Evolutionary conservation across 2,888 invertebrate genomes (phyloP), one percentile per base, ranked within the genome.

Genomic region (Neoascia interrupta): DNA sequence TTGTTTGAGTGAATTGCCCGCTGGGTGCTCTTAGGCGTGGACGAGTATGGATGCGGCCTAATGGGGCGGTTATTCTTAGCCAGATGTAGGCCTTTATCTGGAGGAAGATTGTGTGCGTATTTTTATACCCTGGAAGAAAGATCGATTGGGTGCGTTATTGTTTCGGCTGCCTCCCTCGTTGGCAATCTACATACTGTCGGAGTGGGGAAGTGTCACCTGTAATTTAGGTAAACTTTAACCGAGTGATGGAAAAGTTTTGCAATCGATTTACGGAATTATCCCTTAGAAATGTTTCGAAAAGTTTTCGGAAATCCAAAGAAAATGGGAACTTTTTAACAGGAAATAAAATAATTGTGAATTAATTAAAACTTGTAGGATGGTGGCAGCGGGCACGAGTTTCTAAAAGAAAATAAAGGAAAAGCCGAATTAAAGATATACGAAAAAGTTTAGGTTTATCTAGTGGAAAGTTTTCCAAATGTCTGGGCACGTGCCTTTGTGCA

Each of bases 1-100:
- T 49, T 31, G 39, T 56, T 68, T 68, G 47, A 34, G 39, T 34
- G 49, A 56, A 45, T 39, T 54, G 47, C 28, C 56, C 58, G 10
- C 8, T n/a, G 56, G 47, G 68, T 31, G 56, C 37, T 47, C 34
- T 68, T 58, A 58, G 31, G 8, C 31, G 23, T 47, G 10, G 16
- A 39, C n/a, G 31, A 56, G n/a, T 15, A 47, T 49, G 56, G 31
- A 39, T 68, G 26, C 11, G 54, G 41, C 36, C 56, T 58, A 58
- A 68, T 58, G 68, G 68, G 31, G 21, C 23, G 6, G 39, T 39
- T 39, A 15, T 37, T 39, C 39, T n/a, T 5, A 34, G 23, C 28
- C 47, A 56, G 47, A 39, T 56, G 56, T n/a, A 37, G 56, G 26
- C 49, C 13, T 21, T 1, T 60, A n/a, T n/a, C n/a, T n/a, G 26